A percentile compares a stretch with the other conserved stretches of the same genome.
These are phyloP conservation scores for Apomyelois bistriatella DNA, from an alignment of 2,888 invertebrate genomes.

Conservation along the genomic window DNA sequence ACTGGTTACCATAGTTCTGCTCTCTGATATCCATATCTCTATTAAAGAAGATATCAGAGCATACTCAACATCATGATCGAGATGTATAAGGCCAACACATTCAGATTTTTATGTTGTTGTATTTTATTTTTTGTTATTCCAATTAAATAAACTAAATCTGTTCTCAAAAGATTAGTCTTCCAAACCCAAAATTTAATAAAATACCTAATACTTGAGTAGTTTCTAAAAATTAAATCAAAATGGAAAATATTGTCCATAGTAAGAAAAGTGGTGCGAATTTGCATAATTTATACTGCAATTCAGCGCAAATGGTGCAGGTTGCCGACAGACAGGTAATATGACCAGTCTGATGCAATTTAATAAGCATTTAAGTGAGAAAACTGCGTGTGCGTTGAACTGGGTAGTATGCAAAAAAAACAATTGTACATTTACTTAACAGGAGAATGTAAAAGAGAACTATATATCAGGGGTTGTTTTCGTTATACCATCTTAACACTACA, in stretches of 20 bases:
- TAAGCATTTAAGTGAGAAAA: conserved; percentile 7
- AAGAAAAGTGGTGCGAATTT: conserved; percentile 5
- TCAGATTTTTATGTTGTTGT: too few species aligned
- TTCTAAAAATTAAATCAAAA: conserved; percentile 3
- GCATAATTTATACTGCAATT: conserved; percentile 17
- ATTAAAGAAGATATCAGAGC: too few species aligned
- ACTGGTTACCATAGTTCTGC: too few species aligned
- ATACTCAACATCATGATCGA: too few species aligned
- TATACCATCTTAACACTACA: too few species aligned
- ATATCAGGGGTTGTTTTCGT: too few species aligned
- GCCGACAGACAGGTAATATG: conserved; percentile 3
- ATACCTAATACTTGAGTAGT: too few species aligned
- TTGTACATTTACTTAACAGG: neutral
- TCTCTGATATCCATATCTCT: too few species aligned
- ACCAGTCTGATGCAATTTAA: conserved; percentile 13
- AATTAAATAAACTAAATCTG: too few species aligned
- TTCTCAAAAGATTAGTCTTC: neutral
- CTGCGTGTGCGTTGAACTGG: conserved; percentile 1
- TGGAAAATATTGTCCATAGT: conserved; percentile 1
- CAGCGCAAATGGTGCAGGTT: conserved; percentile 8
- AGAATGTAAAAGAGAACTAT: neutral
- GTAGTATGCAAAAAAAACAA: too few species aligned
- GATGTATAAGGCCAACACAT: too few species aligned
- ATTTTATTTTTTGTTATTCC: too few species aligned
- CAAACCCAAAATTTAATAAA: neutral